Base-by-base conservation (phyloP, 2,888 invertebrate species). In the Euproctis similis region DNA sequence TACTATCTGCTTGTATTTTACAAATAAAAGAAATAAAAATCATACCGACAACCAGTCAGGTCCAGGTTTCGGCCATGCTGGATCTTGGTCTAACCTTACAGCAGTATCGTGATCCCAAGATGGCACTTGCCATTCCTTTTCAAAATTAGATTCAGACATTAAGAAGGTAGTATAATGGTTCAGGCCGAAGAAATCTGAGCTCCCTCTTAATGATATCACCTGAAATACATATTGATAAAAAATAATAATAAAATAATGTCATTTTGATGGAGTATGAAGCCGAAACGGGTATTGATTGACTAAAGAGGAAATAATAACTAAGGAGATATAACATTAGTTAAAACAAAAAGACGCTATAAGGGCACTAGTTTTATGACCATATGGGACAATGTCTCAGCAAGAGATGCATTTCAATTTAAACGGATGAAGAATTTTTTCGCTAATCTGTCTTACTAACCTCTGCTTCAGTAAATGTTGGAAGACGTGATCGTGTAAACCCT, bases 141-240 rank as follows among this genome's bases (percentile, higher is more conserved):
- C 70, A 49, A 56, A 56, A 1, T 46, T 34, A 1, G 71, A 67
- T n/a, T 74, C 70, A 0, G 80, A 81, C 53, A 71, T 73, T 8
- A 76, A 24, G 21, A 47, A 70, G 0, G 78, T 69, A 0, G 87
- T 84, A 52, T 89, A 90, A 45, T 87, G 86, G 47, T 89, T 89
- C 9, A 89, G 45, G 0, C 88, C 89, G 28, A 88, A 78, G 57
- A 88, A 88, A 49, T 89, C 88, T 1, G 85, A 74, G 28, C 86
- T 76, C 3, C 80, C 81, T 22, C 55, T 59, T 10, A 82, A 12
- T 33, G 57, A 46, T 8, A 53, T 47, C 39, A 54, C 69, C 89
- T 82, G 46, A 28, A 55, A 30, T 2, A 18, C 6, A 20, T 13
- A 19, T n/a, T 4, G 0, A 30, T 12, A 4, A 31, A 12, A 28